Percentiles rank a stretch among this genome's conserved stretches.
Conservation (phyloP, 2,113 vertebrate species). For the Miniopterus natalensis region DNA sequence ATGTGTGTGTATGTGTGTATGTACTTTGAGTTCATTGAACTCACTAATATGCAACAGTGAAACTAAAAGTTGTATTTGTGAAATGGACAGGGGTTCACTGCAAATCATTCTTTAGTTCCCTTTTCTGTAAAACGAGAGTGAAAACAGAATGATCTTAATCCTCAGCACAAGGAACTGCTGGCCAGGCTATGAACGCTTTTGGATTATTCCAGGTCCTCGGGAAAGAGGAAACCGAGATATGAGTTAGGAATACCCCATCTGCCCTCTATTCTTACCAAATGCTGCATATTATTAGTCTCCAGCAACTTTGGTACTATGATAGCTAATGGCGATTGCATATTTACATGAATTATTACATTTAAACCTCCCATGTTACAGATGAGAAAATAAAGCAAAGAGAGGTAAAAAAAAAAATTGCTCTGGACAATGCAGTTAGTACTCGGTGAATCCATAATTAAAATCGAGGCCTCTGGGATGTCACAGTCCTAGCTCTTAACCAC, state of each 20-base stretch:
- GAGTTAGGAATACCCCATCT: background rate
- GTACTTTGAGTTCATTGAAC: background rate
- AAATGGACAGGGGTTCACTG: background rate
- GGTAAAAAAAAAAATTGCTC: background rate
- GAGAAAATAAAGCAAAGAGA: conserved; percentile 50
- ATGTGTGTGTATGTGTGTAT: background rate
- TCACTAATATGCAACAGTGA: background rate
- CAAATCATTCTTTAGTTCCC: background rate
- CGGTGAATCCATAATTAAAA: conserved; percentile 9
- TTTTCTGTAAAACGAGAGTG: background rate
- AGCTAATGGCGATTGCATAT: background rate
- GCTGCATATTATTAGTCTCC: background rate
- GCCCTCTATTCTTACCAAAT: background rate
- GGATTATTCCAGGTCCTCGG: background rate
- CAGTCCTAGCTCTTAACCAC: background rate
- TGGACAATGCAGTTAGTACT: background rate
- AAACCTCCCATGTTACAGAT: background rate
- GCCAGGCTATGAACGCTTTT: background rate
- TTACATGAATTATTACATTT: conserved; percentile 24
- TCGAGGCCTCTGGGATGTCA: background rate
- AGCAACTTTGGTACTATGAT: background rate
- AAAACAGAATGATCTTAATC: background rate
- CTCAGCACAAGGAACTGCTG: background rate
- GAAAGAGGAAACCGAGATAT: background rate
- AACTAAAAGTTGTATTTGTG: background rate